A percentile compares a stretch with the other conserved stretches of the same genome.
Conservation (phyloP, 2,113 vertebrate genomes). For the Cheirogaleus medius region DNA sequence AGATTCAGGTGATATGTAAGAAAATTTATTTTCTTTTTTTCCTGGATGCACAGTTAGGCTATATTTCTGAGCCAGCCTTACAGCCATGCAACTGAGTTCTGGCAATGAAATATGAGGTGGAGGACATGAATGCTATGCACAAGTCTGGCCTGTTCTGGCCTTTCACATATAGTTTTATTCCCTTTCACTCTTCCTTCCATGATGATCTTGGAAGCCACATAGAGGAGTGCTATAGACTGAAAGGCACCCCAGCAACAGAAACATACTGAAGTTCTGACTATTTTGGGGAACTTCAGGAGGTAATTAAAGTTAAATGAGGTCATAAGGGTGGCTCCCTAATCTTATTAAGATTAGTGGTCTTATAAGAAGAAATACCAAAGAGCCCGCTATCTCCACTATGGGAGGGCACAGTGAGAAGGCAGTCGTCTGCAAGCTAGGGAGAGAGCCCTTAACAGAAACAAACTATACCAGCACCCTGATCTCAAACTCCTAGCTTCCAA, state of each 20-base stretch:
- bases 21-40: not conserved
- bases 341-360: not conserved
- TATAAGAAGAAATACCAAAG: not conserved
- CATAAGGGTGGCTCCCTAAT: not conserved
- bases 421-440: not conserved
- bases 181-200: not conserved
- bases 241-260: not conserved
- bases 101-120: not conserved
- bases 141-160: not conserved
- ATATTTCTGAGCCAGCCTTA: not conserved
- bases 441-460: not conserved
- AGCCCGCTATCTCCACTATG: not conserved
- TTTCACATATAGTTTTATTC: not conserved
- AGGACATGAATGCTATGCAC: not conserved
- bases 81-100: not conserved
- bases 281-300: not conserved
- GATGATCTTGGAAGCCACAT: not conserved
- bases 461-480: no score
- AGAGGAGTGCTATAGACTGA: not conserved
- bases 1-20: not conserved
- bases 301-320: not conserved
- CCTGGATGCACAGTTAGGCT: not conserved
- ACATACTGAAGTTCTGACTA: not conserved
- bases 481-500: not conserved
- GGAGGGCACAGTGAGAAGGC: not conserved